These are phyloP conservation scores for Luffia ferchaultella DNA, from an alignment of 2,888 invertebrate genomes.

Conservation along the genomic window DNA sequence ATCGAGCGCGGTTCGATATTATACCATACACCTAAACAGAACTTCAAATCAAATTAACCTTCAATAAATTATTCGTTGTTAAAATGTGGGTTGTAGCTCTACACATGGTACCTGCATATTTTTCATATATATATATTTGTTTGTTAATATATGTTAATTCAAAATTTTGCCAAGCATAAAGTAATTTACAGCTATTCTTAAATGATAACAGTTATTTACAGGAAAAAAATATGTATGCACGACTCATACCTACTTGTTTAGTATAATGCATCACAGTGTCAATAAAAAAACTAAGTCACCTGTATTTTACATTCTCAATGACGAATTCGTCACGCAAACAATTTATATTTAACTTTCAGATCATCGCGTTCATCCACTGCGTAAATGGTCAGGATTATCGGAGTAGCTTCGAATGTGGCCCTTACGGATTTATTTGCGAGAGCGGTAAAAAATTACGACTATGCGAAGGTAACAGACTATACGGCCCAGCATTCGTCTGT, in stretches of 20 bases:
- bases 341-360: background rate
- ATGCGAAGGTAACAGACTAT: slow-evolving; percentile 37
- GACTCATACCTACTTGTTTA: slow-evolving; percentile 19
- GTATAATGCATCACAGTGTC: background rate
- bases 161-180: background rate
- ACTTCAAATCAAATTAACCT: no score
- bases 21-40: no score
- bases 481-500: slow-evolving; percentile 45
- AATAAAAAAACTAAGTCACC: background rate
- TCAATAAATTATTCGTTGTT: no score
- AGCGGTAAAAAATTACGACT: slow-evolving; percentile 33
- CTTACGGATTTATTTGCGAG: slow-evolving; percentile 48
- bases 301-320: background rate
- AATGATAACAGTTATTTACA: slow-evolving; percentile 5
- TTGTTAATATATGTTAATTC: no score
- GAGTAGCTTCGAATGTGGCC: slow-evolving; percentile 33
- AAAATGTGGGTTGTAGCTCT: no score
- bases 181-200: slow-evolving; percentile 12
- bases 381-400: background rate
- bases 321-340: background rate
- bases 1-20: no score
- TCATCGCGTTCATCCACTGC: background rate
- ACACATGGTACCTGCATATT: no score
- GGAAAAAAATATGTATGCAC: slow-evolving; percentile 2
- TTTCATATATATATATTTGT: no score